Base-by-base conservation (phyloP, 92 coral and sea anemone species). In the Phymanthus crucifer region DNA sequence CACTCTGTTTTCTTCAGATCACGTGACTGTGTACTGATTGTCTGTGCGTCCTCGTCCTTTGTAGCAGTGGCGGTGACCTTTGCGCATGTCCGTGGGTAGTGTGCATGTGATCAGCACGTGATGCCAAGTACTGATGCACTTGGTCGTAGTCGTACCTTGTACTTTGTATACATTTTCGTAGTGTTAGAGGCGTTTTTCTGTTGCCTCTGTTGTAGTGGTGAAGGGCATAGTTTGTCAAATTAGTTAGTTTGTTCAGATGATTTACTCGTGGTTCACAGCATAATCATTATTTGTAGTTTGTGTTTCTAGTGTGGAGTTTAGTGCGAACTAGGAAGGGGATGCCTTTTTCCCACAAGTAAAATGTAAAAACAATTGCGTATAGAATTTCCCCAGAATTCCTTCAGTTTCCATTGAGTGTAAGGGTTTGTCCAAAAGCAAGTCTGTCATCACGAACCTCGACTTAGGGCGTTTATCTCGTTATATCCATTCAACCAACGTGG, bases 1-100 rank as follows among this genome's bases (percentile, higher is more conserved):
- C 85, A 77, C 93, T 92, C 87, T 92, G 91, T 85, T 89, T 86
- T 84, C 93, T 87, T 78, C 85, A 92, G 97, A 92, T 92, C 97
- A 92, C 93, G 91, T 89, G 97, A 92, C 94, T 89, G 56, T 92
- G 97, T 92, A 79, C 92, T 81, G 85, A 73, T 82, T 82, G 87
- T 89, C 85, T 89, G 86, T 89, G 82, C 93, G 85, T 89, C 92
- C 88, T 87, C 87, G 83, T 82, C 80, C 79, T 74, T 82, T 82
- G 86, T 82, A 69, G 86, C 86, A 82, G 86, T 89, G 93, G 90
- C 88, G 90, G 87, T 85, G 93, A 89, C 93, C 90, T 85, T 89
- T 85, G 84, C 87, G 84, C 90, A 85, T 85, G 90, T 85, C 79
- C 76, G 72, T 58, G 69, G 85, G 78, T 81, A 80, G 70, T 82